phyloP scores from a whole-genome alignment of 1,140 invertebrate genomes.

The Agrypnia vestita region DNA sequence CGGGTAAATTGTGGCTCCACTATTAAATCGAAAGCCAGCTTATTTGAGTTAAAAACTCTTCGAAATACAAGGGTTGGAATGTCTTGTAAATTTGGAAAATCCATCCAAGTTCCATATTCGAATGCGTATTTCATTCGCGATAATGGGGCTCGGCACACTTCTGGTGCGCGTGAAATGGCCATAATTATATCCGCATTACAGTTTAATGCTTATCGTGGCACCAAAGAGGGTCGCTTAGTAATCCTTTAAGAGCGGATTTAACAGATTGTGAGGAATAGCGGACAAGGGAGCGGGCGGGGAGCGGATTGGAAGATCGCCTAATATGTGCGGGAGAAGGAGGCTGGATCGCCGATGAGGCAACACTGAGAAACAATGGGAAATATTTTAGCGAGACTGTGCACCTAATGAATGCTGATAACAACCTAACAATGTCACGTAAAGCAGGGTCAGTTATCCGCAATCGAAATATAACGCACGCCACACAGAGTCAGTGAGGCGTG shows the following conservation, averaged over 20 bases:
- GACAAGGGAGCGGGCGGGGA: background rate
- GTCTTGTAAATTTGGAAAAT: constrained; percentile 6
- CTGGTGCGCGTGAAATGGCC: constrained; percentile 33
- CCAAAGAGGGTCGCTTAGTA: constrained; percentile 43
- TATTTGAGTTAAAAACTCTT: background rate
- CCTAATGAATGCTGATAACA: no score
- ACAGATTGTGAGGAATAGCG: constrained; percentile 41
- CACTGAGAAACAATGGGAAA: no score
- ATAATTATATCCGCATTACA: constrained; percentile 41
- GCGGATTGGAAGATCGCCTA: constrained; percentile 8
- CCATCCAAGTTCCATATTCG: constrained; percentile 3
- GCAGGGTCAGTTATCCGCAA: no score
- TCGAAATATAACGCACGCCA: no score
- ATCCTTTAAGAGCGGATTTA: constrained; percentile 56
- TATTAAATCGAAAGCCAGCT: no score
- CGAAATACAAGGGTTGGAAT: constrained; percentile 1
- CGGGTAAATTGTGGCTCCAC: no score
- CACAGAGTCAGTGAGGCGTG: no score
- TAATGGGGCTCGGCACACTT: constrained; percentile 31
- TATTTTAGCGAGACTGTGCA: no score
- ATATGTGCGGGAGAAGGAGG: background rate
- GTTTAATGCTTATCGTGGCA: constrained; percentile 35
- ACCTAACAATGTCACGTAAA: no score
- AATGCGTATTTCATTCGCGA: constrained; percentile 24
- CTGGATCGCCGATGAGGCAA: background rate